Percentiles rank a stretch among this genome's conserved stretches.
Conservation (phyloP, 2,113 vertebrate species). For the Calidris pugnax region DNA sequence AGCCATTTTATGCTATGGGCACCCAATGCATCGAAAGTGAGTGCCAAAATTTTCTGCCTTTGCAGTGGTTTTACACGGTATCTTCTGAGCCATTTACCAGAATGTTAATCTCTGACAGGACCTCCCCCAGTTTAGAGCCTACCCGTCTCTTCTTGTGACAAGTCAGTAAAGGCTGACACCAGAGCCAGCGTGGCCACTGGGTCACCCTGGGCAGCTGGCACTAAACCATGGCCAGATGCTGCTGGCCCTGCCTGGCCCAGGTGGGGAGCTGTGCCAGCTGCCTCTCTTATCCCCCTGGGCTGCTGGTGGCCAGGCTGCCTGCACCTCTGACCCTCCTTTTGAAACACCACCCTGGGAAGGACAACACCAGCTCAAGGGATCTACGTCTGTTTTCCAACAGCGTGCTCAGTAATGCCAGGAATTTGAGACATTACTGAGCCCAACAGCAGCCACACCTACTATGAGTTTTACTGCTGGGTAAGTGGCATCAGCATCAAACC, state of each 20-base stretch:
- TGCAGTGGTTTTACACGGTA: neutral
- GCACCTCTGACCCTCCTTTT: fast-evolving
- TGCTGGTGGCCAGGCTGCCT: neutral
- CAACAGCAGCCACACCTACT: fast-evolving
- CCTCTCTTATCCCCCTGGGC: neutral
- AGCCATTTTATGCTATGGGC: neutral
- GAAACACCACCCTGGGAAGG: neutral
- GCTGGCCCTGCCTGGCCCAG: neutral
- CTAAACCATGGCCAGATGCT: neutral
- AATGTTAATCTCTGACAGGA: neutral
- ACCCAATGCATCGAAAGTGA: fast-evolving
- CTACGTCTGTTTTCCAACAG: neutral
- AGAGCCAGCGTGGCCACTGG: fast-evolving
- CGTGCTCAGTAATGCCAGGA: fast-evolving
- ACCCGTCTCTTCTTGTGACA: neutral
- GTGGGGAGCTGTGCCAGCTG: neutral
- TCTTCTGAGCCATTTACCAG: neutral
- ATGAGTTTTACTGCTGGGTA: neutral
- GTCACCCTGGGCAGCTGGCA: neutral
- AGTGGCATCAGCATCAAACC: neutral
- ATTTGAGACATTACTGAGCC: neutral
- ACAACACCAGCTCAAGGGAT: neutral
- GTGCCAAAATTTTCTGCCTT: neutral
- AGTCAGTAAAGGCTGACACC: neutral
- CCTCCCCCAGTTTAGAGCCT: neutral